A percentile compares a stretch with the other conserved stretches of the same genome.
Conservation (phyloP, 2,888 invertebrate species). For the Tipula lateralis region DNA sequence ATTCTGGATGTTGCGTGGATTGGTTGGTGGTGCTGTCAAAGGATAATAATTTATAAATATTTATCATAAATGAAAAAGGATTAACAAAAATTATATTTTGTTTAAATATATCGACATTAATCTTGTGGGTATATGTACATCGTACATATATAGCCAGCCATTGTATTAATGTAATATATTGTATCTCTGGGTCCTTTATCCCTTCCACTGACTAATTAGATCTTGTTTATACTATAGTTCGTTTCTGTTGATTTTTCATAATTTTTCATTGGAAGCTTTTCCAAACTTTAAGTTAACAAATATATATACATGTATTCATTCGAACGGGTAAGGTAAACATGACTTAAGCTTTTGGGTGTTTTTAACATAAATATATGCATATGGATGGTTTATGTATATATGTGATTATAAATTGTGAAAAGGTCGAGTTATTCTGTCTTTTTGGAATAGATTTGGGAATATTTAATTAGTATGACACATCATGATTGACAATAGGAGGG, state of each 20-base stretch:
- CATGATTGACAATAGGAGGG: not conserved
- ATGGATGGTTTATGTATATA: not conserved
- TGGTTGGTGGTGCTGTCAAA: not conserved
- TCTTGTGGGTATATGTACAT: not conserved
- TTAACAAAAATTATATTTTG: not conserved
- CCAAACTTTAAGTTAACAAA: not conserved
- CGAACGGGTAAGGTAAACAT: not conserved
- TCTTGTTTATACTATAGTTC: not conserved
- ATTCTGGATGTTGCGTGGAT: not conserved
- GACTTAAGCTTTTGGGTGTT: not conserved
- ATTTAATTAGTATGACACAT: not conserved
- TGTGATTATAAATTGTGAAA: not conserved
- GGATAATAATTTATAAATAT: not conserved
- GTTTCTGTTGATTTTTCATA: not conserved
- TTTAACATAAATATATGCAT: not conserved
- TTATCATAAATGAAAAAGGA: conserved; percentile 2
- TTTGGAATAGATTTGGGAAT: not conserved
- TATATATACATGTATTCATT: too few species aligned
- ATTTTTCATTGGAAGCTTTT: not conserved
- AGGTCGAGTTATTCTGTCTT: not conserved
- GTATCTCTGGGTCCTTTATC: not conserved
- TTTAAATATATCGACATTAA: not conserved
- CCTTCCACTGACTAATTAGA: not conserved
- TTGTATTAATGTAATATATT: not conserved
- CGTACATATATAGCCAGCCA: not conserved